A percentile compares a stretch with the other conserved stretches of the same genome.
Conservation (phyloP, 2,888 invertebrate genomes). For the Frankliniella fusca region DNA sequence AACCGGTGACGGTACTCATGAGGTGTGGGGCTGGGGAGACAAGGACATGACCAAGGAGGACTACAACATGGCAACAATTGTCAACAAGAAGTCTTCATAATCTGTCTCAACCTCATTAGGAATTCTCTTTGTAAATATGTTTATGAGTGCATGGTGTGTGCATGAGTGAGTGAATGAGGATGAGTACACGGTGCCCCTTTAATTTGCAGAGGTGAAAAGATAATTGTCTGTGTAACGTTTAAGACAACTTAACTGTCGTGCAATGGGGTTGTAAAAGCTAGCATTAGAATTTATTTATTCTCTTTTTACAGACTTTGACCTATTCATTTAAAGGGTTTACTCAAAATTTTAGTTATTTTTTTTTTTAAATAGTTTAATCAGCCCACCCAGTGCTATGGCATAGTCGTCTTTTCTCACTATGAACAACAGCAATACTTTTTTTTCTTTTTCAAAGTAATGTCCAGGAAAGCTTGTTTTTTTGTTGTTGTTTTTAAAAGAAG, state of each 20-base stretch:
- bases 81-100: conserved; percentile 38
- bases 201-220: neutral
- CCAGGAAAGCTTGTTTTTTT: neutral
- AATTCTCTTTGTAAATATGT: conserved; percentile 28
- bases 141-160: conserved; percentile 23
- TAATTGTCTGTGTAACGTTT: neutral
- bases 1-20: conserved; percentile 53
- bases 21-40: conserved; percentile 78
- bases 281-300: neutral
- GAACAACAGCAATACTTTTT: neutral
- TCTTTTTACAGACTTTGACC: neutral
- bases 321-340: neutral
- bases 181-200: neutral
- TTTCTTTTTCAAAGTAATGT: conserved; percentile 6
- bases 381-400: neutral
- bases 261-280: neutral
- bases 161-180: conserved; percentile 6
- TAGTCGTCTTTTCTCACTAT: neutral
- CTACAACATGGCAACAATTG: conserved; percentile 39
- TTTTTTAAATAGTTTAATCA: neutral
- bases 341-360: neutral
- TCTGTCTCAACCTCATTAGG: neutral
- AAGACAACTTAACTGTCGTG: conserved; percentile 1
- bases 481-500: neutral
- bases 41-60: conserved; percentile 51